Conservation (phyloP, 2,113 vertebrate species). For the Hassar affinis region DNA sequence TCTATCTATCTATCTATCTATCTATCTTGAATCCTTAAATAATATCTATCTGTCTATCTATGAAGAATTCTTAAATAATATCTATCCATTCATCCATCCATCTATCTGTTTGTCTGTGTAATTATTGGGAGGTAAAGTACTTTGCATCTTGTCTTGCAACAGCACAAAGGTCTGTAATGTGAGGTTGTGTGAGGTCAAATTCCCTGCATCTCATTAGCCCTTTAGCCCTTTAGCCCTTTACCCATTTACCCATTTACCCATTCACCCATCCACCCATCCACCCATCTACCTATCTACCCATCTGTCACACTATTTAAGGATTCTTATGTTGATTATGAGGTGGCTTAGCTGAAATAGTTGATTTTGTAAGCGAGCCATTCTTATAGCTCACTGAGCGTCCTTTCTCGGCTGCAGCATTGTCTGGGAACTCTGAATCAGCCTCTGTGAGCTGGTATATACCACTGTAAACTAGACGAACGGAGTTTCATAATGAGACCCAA, state of each 20-base stretch:
- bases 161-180: background rate
- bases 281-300: no score
- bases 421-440: background rate
- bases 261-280: no score
- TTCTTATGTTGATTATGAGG: background rate
- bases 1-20: no score
- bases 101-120: no score
- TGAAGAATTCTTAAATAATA: no score
- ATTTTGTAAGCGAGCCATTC: background rate
- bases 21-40: no score
- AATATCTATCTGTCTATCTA: no score
- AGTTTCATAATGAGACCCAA: background rate
- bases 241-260: no score
- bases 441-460: background rate
- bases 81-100: no score
- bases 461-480: background rate
- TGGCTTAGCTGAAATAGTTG: background rate
- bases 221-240: no score
- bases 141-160: background rate
- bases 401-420: background rate
- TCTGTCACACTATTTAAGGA: background rate
- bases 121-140: background rate
- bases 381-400: background rate
- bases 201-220: background rate
- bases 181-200: background rate